phyloP scores from a whole-genome alignment of 2,113 vertebrate genomes.

The Prochilodus magdalenae region DNA sequence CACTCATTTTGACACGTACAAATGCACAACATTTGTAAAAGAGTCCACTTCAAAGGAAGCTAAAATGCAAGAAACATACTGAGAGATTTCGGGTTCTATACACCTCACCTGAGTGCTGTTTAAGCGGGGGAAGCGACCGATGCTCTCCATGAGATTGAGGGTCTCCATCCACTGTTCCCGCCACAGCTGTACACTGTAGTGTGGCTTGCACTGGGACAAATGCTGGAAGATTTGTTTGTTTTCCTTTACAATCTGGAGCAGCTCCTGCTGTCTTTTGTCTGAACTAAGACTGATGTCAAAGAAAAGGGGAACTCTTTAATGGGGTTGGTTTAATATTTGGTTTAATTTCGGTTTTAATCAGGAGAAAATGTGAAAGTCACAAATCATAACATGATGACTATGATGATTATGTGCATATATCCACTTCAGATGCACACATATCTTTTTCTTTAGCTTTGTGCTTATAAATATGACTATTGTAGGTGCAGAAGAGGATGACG shows the following conservation, averaged over 20 bases:
- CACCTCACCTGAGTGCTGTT: constrained; percentile 5
- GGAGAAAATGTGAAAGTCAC: no score
- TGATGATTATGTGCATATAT: no score
- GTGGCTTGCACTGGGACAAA: constrained; percentile 68
- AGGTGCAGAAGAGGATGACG: no score
- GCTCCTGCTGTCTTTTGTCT: constrained; percentile 68
- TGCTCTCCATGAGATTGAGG: constrained; percentile 66
- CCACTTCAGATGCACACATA: no score
- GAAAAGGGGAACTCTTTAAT: neutral
- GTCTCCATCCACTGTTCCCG: constrained; percentile 74
- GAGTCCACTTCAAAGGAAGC: no score
- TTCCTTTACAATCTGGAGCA: constrained; percentile 68
- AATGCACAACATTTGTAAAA: no score
- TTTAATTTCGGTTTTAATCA: neutral
- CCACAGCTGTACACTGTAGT: constrained; percentile 69
- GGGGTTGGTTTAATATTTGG: neutral
- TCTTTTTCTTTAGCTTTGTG: no score
- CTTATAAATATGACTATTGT: no score
- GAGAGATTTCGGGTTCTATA: neutral
- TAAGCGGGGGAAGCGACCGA: constrained; percentile 62
- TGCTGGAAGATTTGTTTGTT: constrained; percentile 69
- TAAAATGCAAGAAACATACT: no score
- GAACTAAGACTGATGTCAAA: constrained; percentile 66
- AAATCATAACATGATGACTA: no score
- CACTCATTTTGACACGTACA: no score